phyloP scores from a whole-genome alignment of 2,113 vertebrate genomes.

The Gymnobelideus leadbeateri region DNA sequence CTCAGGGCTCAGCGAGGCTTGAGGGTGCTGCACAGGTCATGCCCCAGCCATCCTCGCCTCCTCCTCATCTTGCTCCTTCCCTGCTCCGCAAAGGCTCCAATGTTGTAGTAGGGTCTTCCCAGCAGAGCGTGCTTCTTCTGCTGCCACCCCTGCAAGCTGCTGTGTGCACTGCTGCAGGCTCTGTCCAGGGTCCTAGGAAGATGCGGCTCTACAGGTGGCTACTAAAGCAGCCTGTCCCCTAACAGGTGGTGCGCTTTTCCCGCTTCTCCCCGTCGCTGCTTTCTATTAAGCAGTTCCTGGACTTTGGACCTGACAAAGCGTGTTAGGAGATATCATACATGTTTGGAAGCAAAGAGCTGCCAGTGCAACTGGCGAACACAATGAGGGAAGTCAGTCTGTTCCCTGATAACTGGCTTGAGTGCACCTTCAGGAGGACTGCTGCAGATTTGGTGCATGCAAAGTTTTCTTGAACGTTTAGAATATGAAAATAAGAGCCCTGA shows the following conservation, averaged over 20 bases:
- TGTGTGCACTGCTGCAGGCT: too few relatives aligned
- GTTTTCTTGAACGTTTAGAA: constrained; percentile 94
- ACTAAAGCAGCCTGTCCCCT: constrained; percentile 85
- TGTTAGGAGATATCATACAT: constrained; percentile 96
- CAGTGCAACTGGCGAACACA: constrained; percentile 95
- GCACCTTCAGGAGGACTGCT: constrained; percentile 91
- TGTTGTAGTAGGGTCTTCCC: too few relatives aligned
- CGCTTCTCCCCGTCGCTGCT: constrained; percentile 89
- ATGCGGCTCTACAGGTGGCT: constrained; percentile 82
- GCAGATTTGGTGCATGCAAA: constrained; percentile 97
- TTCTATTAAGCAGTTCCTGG: constrained; percentile 90
- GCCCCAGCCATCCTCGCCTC: background rate
- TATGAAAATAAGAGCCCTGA: constrained; percentile 94
- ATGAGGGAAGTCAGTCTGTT: constrained; percentile 96
- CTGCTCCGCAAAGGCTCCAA: too few relatives aligned
- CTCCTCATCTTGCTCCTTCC: too few relatives aligned
- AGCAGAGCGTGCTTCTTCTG: too few relatives aligned
- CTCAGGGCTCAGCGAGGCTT: too few relatives aligned
- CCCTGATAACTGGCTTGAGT: constrained; percentile 93
- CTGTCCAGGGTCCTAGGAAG: too few relatives aligned
- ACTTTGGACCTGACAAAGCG: constrained; percentile 94
- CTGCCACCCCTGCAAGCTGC: background rate
- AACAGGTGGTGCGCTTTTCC: constrained; percentile 88
- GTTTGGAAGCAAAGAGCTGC: constrained; percentile 96
- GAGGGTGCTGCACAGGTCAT: too few relatives aligned